Evolutionary conservation across 1,140 invertebrate genomes (phyloP).

Genomic region (Eufriesea mexicana): DNA sequence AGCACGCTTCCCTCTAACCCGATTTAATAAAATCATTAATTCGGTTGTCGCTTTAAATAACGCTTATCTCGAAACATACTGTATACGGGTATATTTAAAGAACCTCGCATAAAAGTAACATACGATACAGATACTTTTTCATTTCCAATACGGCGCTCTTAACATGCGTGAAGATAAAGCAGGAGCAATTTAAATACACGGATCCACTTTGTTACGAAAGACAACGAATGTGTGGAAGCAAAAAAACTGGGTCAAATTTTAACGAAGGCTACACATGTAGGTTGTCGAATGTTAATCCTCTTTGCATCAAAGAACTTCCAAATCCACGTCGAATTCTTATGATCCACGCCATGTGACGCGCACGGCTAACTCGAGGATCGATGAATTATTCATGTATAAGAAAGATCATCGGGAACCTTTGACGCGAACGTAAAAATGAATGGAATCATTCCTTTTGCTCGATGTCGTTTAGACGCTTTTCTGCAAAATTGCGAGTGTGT

Average conservation of each 20-base stretch:
- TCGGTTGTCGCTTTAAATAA: no score
- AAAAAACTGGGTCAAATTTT: not conserved
- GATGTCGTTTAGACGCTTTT: not conserved
- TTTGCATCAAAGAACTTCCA: not conserved
- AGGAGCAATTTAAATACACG: not conserved
- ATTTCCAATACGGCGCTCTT: not conserved
- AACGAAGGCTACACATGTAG: not conserved
- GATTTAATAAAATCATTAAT: no score
- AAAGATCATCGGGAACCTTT: not conserved
- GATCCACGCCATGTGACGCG: not conserved
- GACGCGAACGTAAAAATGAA: not conserved
- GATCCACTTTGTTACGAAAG: not conserved
- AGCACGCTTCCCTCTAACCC: no score
- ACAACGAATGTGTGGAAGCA: not conserved
- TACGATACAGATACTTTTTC: not conserved
- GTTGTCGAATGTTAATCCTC: not conserved
- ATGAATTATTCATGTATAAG: constrained; percentile 16
- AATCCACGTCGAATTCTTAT: not conserved
- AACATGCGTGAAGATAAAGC: not conserved
- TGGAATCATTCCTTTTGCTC: not conserved
- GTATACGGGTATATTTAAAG: not conserved
- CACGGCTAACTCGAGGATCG: not conserved
- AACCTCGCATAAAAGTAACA: not conserved
- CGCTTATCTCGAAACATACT: no score
- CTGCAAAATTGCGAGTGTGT: not conserved